Base-by-base conservation (phyloP, 2,797 vertebrate species). In the Tachyglossus aculeatus region DNA sequence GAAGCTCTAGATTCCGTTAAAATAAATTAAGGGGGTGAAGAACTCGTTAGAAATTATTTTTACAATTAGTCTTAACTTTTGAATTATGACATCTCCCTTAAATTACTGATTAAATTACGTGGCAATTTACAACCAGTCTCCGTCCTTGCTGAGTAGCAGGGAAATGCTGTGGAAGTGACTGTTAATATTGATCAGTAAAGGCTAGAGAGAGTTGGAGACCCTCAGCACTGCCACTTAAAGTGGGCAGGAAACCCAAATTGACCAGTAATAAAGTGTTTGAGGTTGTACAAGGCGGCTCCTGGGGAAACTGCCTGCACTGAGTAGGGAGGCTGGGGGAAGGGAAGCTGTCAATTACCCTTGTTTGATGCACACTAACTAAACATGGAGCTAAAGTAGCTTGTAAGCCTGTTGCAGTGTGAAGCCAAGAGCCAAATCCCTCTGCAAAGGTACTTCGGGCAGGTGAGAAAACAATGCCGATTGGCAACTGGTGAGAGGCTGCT, bases 161-260 rank as follows among this genome's bases (percentile, higher is more conserved):
- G 84, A 90, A 86, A 86, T 27, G 71, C 88, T 0, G 50, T 74
- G 82, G 83, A 90, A 92, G 88, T 89, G 93, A 92, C 92, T 90
- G 90, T 88, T 90, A 76, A 72, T 93, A 91, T 93, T 91, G 91
- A 94, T 93, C 86, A 90, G 84, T 15, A 9, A 85, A 85, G 91
- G 86, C 89, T 74, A 64, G 83, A 76, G 90, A 91, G 91, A 90
- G 88, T 81, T 88, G 82, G 86, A 91, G 85, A 88, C 82, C 88
- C 89, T 93, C 92, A 89, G 90, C 90, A 88, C 88, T 86, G 90
- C 90, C 86, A 92, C 91, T 92, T 92, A 88, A 64, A 90, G 91
- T 88, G 91, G 91, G 88, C 90, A 91, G 91, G 83, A 92, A 89
- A 90, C 88, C 89, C 89, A 91, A 87, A 93, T 84, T 93, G 93